Conservation (phyloP, 2,888 invertebrate genomes). For the Lasioglossum pauxillum region DNA sequence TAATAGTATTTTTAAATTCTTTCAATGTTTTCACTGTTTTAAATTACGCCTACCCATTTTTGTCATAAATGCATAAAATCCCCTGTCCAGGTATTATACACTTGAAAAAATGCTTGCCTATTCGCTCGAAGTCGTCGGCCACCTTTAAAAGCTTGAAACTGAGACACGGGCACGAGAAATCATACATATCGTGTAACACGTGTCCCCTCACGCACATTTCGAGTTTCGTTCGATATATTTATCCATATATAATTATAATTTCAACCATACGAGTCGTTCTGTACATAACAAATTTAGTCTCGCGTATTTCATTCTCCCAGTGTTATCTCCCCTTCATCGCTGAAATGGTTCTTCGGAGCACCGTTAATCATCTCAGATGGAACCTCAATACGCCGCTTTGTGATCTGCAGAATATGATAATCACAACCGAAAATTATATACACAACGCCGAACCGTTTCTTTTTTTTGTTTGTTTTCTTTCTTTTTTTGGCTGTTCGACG, state of each 20-base stretch:
- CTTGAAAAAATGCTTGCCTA: not conserved
- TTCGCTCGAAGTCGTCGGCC: not conserved
- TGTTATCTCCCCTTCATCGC: conserved; percentile 33
- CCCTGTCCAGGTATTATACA: not conserved
- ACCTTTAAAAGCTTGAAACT: not conserved
- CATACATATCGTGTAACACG: not conserved
- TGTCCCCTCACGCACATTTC: not conserved
- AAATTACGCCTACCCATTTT: too few species aligned
- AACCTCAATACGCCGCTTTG: conserved; percentile 28
- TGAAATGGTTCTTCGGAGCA: conserved; percentile 55
- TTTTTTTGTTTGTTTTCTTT: not conserved
- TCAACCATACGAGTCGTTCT: not conserved
- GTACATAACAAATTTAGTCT: not conserved
- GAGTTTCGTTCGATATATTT: not conserved
- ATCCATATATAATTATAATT: conserved; percentile 8
- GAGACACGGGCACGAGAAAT: not conserved
- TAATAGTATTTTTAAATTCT: too few species aligned
- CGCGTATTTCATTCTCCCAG: not conserved
- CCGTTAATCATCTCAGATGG: conserved; percentile 52
- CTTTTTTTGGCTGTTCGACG: not conserved
- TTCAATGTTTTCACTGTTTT: too few species aligned
- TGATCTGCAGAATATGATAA: conserved; percentile 60
- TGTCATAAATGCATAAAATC: too few species aligned
- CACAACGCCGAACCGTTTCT: not conserved
- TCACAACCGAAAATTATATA: conserved; percentile 32